Percentiles rank a stretch among this genome's conserved stretches.
Conservation (phyloP, 1,140 invertebrate species). For the Stegodyphus dumicola region DNA sequence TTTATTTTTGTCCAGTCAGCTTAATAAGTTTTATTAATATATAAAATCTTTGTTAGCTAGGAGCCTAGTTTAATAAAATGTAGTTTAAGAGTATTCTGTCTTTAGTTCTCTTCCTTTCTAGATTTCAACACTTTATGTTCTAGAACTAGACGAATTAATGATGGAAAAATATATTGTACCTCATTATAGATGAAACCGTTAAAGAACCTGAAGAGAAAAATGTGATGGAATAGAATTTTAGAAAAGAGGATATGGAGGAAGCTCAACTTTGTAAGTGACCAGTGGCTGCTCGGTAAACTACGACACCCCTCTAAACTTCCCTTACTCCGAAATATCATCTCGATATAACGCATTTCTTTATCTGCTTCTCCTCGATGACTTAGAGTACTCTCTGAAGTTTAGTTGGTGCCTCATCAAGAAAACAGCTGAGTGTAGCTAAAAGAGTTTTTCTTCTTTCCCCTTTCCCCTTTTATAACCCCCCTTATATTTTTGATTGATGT, state of each 20-base stretch:
- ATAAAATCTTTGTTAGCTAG: no score
- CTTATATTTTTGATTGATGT: slow-evolving; percentile 61
- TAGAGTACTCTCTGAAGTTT: slow-evolving; percentile 35
- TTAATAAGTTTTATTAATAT: no score
- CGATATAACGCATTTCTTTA: slow-evolving; percentile 51
- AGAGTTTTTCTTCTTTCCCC: slow-evolving; percentile 36
- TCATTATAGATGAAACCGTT: no score
- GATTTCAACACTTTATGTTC: no score
- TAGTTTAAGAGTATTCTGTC: no score
- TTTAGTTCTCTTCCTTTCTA: no score
- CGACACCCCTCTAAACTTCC: background rate
- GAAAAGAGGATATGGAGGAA: background rate
- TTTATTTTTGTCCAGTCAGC: no score
- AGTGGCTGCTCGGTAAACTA: slow-evolving; percentile 19
- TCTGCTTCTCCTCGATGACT: slow-evolving; percentile 43
- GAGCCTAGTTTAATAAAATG: no score
- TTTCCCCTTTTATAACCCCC: background rate
- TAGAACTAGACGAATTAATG: no score
- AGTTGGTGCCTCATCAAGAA: slow-evolving; percentile 34
- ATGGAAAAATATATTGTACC: no score
- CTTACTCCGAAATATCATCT: slow-evolving; percentile 8
- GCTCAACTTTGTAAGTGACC: slow-evolving; percentile 19
- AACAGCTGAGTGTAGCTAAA: slow-evolving; percentile 54
- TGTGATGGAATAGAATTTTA: background rate
- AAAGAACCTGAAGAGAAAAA: no score